A percentile compares a stretch with the other conserved stretches of the same genome.
Evolutionary conservation across 2,797 vertebrate genomes (phyloP).

Genomic region (Alfaro cultratus): DNA sequence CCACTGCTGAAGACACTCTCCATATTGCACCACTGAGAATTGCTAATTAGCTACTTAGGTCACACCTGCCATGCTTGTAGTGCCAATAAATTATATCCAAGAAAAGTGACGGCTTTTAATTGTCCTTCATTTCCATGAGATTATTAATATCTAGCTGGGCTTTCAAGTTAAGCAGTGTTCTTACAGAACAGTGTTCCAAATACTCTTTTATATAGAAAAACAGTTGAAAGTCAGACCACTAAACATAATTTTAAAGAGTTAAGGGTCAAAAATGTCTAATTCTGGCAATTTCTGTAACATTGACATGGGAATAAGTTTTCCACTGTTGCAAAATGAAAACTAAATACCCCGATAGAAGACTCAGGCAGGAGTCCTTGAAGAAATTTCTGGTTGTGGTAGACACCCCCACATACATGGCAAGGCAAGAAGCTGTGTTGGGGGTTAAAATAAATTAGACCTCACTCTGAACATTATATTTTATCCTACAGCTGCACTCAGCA

Average conservation of each 20-base stretch:
- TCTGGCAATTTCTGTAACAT: neutral
- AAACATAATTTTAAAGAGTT: neutral
- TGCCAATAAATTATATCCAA: conserved; percentile 25
- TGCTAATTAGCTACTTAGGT: conserved; percentile 31
- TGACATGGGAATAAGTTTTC: neutral
- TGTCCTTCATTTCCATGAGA: conserved; percentile 5
- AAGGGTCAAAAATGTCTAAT: neutral
- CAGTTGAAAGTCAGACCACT: neutral
- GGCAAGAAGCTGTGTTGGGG: neutral
- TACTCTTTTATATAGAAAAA: neutral
- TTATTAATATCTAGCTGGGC: conserved; percentile 1
- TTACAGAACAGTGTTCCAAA: neutral
- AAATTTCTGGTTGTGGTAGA: neutral
- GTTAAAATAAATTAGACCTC: neutral
- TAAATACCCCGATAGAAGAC: neutral
- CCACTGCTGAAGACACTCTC: conserved; percentile 15
- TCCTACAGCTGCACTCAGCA: neutral
- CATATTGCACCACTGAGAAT: conserved; percentile 24
- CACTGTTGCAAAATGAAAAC: neutral
- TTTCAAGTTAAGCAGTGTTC: neutral
- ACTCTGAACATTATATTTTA: neutral
- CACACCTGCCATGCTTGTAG: conserved; percentile 24
- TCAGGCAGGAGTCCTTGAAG: neutral
- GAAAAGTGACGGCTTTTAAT: conserved; percentile 8
- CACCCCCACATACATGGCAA: neutral